Conservation (phyloP, 37 sponge, comb jelly and placozoan species). For the Beroe ovata region DNA sequence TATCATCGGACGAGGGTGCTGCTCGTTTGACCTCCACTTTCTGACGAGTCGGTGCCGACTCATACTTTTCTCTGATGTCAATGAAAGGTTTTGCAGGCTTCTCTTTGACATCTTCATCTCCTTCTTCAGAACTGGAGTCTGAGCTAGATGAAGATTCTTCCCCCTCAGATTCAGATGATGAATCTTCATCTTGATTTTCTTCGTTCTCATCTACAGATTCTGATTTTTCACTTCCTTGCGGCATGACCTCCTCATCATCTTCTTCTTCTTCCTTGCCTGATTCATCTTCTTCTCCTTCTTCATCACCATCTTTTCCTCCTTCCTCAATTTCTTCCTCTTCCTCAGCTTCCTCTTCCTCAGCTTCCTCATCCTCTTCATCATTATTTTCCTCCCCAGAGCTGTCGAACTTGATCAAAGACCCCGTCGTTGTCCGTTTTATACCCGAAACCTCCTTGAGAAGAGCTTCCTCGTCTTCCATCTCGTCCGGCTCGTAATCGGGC, state of each 20-base stretch:
- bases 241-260: background rate
- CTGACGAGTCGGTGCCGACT: background rate
- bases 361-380: slow-evolving; percentile 37
- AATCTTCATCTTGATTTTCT: background rate
- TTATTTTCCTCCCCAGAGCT: slow-evolving; percentile 34
- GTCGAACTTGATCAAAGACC: slow-evolving; percentile 48
- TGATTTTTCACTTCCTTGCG: too few species aligned
- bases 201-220: background rate
- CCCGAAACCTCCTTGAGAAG: slow-evolving; percentile 34
- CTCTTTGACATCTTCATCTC: background rate
- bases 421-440: slow-evolving; percentile 12
- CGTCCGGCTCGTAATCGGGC: background rate
- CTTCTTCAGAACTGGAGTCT: slow-evolving; percentile 9
- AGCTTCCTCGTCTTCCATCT: slow-evolving; percentile 43
- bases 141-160: slow-evolving; percentile 10
- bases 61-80: slow-evolving; percentile 36
- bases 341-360: slow-evolving; percentile 9
- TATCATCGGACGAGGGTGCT: background rate
- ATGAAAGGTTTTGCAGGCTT: background rate
- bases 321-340: slow-evolving; percentile 62
- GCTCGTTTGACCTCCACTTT: slow-evolving; percentile 15
- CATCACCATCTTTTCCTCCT: background rate
- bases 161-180: background rate
- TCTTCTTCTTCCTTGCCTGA: background rate
- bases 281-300: background rate